phyloP scores from a whole-genome alignment of 2,888 invertebrate species.

The Drosophila cracens region DNA sequence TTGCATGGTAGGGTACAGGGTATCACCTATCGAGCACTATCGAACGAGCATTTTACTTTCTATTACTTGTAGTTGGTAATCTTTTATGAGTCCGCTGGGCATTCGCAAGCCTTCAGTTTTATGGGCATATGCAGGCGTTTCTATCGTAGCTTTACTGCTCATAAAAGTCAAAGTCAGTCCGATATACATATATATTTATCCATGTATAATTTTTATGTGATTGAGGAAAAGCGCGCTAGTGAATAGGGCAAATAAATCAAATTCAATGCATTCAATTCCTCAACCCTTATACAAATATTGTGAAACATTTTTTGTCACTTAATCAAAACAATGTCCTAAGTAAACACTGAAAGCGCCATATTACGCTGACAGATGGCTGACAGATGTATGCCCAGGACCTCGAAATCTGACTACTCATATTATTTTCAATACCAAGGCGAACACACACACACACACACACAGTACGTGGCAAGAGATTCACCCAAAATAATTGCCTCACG shows the following conservation, averaged over 20 bases:
- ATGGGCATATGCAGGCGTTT: conserved; percentile 57
- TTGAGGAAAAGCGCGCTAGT: conserved; percentile 29
- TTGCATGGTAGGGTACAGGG: background rate
- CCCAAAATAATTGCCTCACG: conserved; percentile 20
- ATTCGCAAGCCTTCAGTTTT: conserved; percentile 52
- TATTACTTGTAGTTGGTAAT: conserved; percentile 35
- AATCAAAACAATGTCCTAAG: conserved; percentile 75
- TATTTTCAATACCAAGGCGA: conserved; percentile 44
- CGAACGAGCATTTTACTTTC: conserved; percentile 13
- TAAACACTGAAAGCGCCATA: conserved; percentile 50
- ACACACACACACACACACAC: conserved; percentile 25
- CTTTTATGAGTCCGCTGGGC: conserved; percentile 56
- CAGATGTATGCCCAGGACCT: conserved; percentile 25
- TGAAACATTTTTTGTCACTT: conserved; percentile 64
- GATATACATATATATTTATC: conserved; percentile 24
- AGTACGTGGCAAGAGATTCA: conserved; percentile 59
- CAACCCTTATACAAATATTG: conserved; percentile 67
- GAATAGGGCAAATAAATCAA: conserved; percentile 61
- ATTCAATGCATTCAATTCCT: conserved; percentile 53
- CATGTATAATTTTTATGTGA: conserved; percentile 18
- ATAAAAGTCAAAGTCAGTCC: conserved; percentile 57
- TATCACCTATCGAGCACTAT: background rate
- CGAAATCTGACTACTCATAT: conserved; percentile 23
- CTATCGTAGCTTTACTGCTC: conserved; percentile 66
- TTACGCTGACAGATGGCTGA: conserved; percentile 14